These are phyloP conservation scores for Phortica okadai DNA, from an alignment of 2,888 invertebrate genomes.

Conservation along the genomic window DNA sequence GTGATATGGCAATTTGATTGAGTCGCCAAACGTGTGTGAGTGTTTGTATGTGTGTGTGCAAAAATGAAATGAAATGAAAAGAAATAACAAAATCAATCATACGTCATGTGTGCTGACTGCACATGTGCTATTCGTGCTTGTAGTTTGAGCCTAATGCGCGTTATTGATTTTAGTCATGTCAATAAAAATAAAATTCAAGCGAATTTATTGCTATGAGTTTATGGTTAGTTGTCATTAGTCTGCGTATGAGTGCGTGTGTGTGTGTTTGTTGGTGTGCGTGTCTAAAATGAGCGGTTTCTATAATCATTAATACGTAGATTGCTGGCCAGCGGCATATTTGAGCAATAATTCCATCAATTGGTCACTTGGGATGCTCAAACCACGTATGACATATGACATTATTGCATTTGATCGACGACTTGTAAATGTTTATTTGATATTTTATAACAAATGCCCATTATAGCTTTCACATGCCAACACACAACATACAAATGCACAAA, in stretches of 20 bases:
- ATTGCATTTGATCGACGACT: background rate
- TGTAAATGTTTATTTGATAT: background rate
- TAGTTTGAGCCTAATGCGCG: background rate
- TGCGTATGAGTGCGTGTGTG: background rate
- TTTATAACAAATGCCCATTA: conserved; percentile 9
- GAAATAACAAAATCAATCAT: conserved; percentile 59
- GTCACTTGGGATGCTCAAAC: background rate
- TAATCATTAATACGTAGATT: conserved; percentile 8
- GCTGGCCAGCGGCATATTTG: background rate
- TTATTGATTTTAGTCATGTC: conserved; percentile 58
- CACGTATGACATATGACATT: background rate
- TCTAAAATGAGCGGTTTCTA: conserved; percentile 9
- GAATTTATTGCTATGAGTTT: conserved; percentile 5
- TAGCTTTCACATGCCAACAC: conserved; percentile 13
- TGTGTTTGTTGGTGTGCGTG: background rate
- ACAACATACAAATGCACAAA: background rate
- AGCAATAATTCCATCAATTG: background rate
- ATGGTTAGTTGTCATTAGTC: background rate
- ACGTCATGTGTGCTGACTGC: conserved; percentile 49
- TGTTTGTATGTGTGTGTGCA: conserved; percentile 9
- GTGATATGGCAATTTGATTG: conserved; percentile 25
- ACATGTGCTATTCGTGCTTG: conserved; percentile 51
- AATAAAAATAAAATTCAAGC: background rate
- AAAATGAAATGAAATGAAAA: conserved; percentile 18
- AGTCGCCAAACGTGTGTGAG: background rate